Conservation (phyloP, 2,888 invertebrate genomes). For the Eupithecia centaureata region DNA sequence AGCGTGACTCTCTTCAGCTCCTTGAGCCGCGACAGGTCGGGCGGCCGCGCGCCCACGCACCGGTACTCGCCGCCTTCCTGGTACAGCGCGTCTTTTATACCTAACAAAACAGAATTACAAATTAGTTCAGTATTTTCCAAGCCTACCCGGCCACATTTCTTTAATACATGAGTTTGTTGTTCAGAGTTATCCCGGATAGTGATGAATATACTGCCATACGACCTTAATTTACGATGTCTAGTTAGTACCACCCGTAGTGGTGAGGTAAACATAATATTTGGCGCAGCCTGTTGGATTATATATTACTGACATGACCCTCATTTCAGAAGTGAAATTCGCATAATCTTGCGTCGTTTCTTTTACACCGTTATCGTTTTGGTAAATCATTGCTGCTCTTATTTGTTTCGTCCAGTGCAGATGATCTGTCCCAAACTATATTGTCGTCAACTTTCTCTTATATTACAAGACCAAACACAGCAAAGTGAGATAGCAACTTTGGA, state of each 20-base stretch:
- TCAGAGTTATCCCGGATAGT: neutral
- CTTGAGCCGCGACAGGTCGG: constrained; percentile 64
- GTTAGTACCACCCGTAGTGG: too few species aligned
- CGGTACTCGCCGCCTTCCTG: constrained; percentile 91
- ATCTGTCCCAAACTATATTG: too few species aligned
- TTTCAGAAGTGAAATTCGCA: neutral
- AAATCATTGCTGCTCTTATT: neutral
- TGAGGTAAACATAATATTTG: too few species aligned
- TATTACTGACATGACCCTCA: neutral
- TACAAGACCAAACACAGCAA: too few species aligned
- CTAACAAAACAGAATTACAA: constrained; percentile 43
- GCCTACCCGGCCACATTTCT: neutral
- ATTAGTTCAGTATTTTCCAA: neutral
- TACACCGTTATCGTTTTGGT: neutral
- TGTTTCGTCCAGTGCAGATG: too few species aligned
- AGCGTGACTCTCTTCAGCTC: constrained; percentile 75
- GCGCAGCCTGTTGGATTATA: neutral
- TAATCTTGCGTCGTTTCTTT: neutral
- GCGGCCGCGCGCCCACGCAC: constrained; percentile 84
- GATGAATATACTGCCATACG: neutral
- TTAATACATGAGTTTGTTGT: neutral
- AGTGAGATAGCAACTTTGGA: too few species aligned
- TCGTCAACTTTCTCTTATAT: too few species aligned
- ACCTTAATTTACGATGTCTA: too few species aligned
- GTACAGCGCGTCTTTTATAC: constrained; percentile 88